Conservation (phyloP, 2,797 vertebrate genomes). For the Cichlasoma orientale region DNA sequence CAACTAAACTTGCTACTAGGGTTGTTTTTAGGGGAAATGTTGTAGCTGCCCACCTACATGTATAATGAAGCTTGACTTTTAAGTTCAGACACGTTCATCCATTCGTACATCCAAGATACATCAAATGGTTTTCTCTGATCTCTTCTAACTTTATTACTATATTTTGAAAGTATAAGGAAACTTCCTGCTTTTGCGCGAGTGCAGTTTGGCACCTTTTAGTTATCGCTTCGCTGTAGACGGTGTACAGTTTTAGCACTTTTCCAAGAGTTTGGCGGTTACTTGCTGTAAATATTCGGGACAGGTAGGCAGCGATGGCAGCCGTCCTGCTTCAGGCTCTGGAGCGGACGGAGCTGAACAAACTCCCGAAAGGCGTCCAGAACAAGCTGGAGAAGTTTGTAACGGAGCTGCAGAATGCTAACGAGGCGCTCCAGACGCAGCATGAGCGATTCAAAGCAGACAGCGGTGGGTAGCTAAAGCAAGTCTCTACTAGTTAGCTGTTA, state of each 20-base stretch:
- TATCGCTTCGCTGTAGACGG: background rate
- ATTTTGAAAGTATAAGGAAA: conserved; percentile 36
- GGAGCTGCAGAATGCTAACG: conserved; percentile 90
- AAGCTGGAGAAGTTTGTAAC: conserved; percentile 91
- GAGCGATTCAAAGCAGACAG: conserved; percentile 92
- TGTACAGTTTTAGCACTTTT: background rate
- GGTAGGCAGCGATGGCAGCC: conserved; percentile 84
- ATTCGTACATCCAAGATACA: background rate
- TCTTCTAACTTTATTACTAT: conserved; percentile 39
- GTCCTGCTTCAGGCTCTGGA: conserved; percentile 91
- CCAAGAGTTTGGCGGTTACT: background rate
- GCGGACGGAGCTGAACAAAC: conserved; percentile 88
- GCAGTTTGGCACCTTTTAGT: background rate
- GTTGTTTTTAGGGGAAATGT: too few species aligned
- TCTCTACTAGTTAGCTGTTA: rapidly evolving
- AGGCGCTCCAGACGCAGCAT: conserved; percentile 84
- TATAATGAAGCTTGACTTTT: background rate
- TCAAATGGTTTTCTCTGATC: background rate
- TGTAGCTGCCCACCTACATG: background rate
- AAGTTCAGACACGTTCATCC: background rate
- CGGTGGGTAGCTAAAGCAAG: conserved; percentile 75
- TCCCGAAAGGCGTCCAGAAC: conserved; percentile 88
- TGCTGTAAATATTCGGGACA: background rate
- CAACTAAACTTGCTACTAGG: too few species aligned
- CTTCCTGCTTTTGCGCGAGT: background rate